phyloP scores from a whole-genome alignment of 92 coral and sea anemone species.

The Palythoa grandiflora region DNA sequence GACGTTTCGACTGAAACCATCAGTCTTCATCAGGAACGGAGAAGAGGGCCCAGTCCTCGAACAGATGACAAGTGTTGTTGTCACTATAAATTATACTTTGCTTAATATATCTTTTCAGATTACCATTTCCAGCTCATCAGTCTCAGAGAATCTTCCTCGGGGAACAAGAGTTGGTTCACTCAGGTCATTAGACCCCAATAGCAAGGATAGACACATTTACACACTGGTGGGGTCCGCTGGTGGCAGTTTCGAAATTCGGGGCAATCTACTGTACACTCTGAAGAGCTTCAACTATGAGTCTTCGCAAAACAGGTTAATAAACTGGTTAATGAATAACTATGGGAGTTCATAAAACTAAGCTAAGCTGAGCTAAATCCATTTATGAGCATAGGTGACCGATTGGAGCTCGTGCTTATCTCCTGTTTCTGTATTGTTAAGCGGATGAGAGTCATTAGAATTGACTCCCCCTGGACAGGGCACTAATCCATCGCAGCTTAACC shows the following conservation, averaged over 20 bases:
- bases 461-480: too few relatives aligned
- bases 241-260: conserved; percentile 84
- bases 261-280: conserved; percentile 73
- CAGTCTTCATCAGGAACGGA: too few relatives aligned
- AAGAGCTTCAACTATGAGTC: conserved; percentile 81
- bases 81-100: neutral
- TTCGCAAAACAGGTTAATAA: conserved; percentile 71
- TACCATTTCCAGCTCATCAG: conserved; percentile 75
- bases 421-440: too few relatives aligned
- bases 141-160: conserved; percentile 87
- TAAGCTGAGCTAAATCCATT: too few relatives aligned
- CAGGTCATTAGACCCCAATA: conserved; percentile 86
- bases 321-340: neutral
- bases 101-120: conserved; percentile 62
- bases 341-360: too few relatives aligned
- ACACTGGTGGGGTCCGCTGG: conserved; percentile 73
- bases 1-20: too few relatives aligned
- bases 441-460: too few relatives aligned
- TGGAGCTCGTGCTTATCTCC: too few relatives aligned
- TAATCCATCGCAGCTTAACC: too few relatives aligned
- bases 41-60: neutral
- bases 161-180: conserved; percentile 79
- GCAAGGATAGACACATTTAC: conserved; percentile 84
- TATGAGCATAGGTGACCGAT: too few relatives aligned
- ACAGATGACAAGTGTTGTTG: neutral